These are phyloP conservation scores for Sinopyrophorus schimmeli DNA, from an alignment of 2,888 invertebrate genomes.

Conservation along the genomic window DNA sequence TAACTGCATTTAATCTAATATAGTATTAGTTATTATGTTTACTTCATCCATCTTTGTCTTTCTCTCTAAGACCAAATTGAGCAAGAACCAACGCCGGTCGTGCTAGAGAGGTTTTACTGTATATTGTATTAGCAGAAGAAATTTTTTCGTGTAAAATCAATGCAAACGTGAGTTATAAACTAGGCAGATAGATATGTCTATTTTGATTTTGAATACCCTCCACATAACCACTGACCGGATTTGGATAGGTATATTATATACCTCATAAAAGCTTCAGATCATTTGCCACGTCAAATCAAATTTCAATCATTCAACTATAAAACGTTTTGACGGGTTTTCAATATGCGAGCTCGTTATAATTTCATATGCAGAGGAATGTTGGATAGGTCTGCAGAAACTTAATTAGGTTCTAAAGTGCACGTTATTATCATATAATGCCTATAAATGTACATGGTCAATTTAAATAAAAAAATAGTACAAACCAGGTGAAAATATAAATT, in stretches of 20 bases:
- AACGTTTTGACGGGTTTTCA: slow-evolving; percentile 27
- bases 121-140: too few species aligned
- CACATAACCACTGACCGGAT: slow-evolving; percentile 16
- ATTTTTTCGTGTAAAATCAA: too few species aligned
- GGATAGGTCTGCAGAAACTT: slow-evolving; percentile 13
- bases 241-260: slow-evolving; percentile 28
- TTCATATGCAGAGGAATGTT: slow-evolving; percentile 11
- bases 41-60: too few species aligned
- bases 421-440: slow-evolving; percentile 2
- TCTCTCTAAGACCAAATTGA: too few species aligned
- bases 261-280: slow-evolving; percentile 33
- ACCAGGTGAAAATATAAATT: too few species aligned
- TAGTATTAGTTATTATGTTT: too few species aligned
- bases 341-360: slow-evolving; percentile 23
- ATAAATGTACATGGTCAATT: too few species aligned
- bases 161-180: too few species aligned
- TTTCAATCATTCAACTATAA: slow-evolving; percentile 33
- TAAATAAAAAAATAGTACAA: too few species aligned
- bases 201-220: slow-evolving; percentile 2
- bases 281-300: slow-evolving; percentile 36
- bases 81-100: too few species aligned
- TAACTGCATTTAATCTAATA: too few species aligned
- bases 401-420: slow-evolving; percentile 14
- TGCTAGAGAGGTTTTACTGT: too few species aligned
- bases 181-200: slow-evolving; percentile 2